Evolutionary conservation across 1,140 invertebrate genomes (phyloP).

Genomic region (Calephelis nemesis): DNA sequence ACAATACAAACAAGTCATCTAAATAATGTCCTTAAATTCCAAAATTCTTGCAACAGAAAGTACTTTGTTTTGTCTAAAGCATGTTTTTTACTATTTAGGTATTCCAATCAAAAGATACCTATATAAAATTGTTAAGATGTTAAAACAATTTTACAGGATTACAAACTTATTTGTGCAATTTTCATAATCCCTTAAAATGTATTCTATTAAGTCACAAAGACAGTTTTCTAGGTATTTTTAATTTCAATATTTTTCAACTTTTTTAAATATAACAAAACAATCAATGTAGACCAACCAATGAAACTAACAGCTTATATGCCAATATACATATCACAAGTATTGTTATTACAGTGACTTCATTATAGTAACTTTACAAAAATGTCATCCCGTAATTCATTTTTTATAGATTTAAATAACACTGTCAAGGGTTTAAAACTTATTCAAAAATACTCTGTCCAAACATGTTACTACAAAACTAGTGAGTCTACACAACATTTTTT

Average conservation of each 20-base stretch:
- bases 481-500: constrained; percentile 58
- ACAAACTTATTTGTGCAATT: not conserved
- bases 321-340: constrained; percentile 71
- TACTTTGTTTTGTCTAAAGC: constrained; percentile 36
- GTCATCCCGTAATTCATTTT: constrained; percentile 57
- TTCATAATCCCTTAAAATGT: not conserved
- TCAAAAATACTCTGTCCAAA: constrained; percentile 68
- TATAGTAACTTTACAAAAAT: no score
- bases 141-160: not conserved
- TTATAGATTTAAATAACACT: constrained; percentile 58
- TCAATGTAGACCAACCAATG: constrained; percentile 2
- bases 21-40: constrained; percentile 52
- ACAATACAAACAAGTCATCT: constrained; percentile 51
- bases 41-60: constrained; percentile 39
- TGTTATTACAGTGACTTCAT: constrained; percentile 4
- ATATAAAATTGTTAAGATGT: not conserved
- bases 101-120: constrained; percentile 2
- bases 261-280: constrained; percentile 2
- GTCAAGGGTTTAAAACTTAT: constrained; percentile 74
- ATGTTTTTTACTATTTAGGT: constrained; percentile 7
- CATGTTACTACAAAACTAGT: constrained; percentile 66
- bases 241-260: not conserved
- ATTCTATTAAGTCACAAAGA: not conserved
- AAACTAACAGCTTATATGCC: constrained; percentile 34
- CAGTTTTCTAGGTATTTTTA: not conserved